Percentiles rank a stretch among this genome's conserved stretches.
phyloP scores from a whole-genome alignment of 1,140 invertebrate genomes.

The Macrobrachium rosenbergii region DNA sequence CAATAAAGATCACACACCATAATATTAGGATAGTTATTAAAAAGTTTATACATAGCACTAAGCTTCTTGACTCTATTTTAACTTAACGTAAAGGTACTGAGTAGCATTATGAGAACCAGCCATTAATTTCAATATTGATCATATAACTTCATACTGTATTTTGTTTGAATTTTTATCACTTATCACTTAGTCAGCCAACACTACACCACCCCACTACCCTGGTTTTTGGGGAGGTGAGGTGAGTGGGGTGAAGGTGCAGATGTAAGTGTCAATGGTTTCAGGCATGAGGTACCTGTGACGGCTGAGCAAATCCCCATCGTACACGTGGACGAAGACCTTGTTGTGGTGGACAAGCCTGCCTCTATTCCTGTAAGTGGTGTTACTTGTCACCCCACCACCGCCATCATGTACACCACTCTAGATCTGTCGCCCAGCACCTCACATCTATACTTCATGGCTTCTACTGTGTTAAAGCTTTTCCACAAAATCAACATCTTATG shows the following conservation, averaged over 20 bases:
- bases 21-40: too few species aligned
- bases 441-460: not conserved
- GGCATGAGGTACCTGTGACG: constrained; percentile 98
- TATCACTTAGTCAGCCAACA: not conserved
- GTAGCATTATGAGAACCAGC: too few species aligned
- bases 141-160: too few species aligned
- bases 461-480: too few species aligned
- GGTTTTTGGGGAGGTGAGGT: not conserved
- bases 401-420: constrained; percentile 10
- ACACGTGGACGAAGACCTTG: constrained; percentile 96
- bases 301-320: constrained; percentile 94
- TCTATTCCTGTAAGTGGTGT: constrained; percentile 89
- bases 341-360: constrained; percentile 99
- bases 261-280: constrained; percentile 75
- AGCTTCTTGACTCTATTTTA: too few species aligned
- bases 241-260: constrained; percentile 15
- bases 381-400: constrained; percentile 7
- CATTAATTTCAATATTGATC: too few species aligned
- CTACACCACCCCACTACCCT: constrained; percentile 7
- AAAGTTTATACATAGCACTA: too few species aligned
- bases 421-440: constrained; percentile 1
- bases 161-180: too few species aligned
- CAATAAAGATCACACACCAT: too few species aligned
- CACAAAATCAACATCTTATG: too few species aligned
- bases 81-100: too few species aligned